Conservation (phyloP, 2,888 invertebrate species). For the Caprella mutica region DNA sequence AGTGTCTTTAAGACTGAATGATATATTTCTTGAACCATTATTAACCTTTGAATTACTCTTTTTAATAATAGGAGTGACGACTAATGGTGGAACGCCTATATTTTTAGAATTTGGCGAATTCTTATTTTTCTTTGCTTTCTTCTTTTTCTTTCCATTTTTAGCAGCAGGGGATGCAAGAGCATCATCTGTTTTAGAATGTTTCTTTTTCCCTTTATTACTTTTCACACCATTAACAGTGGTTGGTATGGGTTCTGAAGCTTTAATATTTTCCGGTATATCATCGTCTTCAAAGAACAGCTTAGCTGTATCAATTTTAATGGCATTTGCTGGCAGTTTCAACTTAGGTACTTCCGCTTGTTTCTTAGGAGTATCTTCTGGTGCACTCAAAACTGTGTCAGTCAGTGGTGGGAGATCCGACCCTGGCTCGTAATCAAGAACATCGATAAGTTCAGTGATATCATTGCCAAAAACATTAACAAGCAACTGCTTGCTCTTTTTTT, state of each 20-base stretch:
- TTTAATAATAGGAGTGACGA: not conserved
- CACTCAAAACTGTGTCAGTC: not conserved
- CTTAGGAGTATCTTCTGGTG: not conserved
- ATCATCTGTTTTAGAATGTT: not conserved
- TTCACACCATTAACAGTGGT: too few species aligned
- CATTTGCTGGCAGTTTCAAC: not conserved
- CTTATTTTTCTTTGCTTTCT: not conserved
- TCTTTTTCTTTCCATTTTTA: not conserved
- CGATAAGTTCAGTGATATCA: constrained; percentile 1
- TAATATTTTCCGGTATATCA: not conserved
- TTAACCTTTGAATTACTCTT: not conserved
- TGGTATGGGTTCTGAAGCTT: too few species aligned
- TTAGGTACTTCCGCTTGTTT: not conserved
- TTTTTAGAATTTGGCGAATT: not conserved
- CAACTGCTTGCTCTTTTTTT: constrained; percentile 5
- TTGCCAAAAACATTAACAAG: constrained; percentile 1
- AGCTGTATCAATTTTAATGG: constrained; percentile 1
- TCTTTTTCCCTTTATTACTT: too few species aligned
- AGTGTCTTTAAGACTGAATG: not conserved
- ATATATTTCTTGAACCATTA: not conserved
- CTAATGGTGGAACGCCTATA: not conserved
- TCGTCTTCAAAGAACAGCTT: not conserved
- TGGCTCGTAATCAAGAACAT: not conserved
- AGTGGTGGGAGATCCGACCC: too few species aligned
- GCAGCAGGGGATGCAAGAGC: not conserved